A percentile compares a stretch with the other conserved stretches of the same genome.
These are phyloP conservation scores for Camelus dromedarius DNA, from an alignment of 2,113 vertebrate genomes.

Conservation along the genomic window DNA sequence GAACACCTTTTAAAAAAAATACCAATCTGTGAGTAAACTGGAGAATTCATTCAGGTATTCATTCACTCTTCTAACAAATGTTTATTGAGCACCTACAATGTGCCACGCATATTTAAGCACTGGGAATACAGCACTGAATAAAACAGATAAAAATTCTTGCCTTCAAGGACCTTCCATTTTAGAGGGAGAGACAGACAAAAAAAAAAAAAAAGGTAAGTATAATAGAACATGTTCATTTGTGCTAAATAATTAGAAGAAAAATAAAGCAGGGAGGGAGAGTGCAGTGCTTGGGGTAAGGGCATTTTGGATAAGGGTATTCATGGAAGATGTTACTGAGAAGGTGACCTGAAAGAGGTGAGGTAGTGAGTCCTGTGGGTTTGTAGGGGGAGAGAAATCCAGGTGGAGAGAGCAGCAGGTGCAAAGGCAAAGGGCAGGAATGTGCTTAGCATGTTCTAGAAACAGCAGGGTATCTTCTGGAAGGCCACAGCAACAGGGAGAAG, in stretches of 20 bases:
- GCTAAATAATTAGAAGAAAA: not conserved
- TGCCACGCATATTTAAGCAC: not conserved
- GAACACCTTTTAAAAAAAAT: not conserved
- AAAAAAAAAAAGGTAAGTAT: not conserved
- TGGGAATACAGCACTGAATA: not conserved
- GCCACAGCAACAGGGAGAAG: not conserved
- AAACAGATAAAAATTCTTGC: not conserved
- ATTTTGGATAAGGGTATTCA: not conserved
- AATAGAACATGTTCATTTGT: not conserved
- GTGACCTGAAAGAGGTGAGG: not conserved
- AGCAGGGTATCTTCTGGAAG: not conserved
- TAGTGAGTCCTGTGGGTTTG: not conserved
- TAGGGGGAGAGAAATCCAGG: not conserved
- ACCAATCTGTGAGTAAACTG: not conserved
- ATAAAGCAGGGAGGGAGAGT: not conserved
- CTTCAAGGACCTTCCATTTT: not conserved
- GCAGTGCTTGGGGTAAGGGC: not conserved
- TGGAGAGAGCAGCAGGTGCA: not conserved
- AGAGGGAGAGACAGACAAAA: not conserved
- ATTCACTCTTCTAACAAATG: not conserved
- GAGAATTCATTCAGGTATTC: not conserved
- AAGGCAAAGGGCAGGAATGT: not conserved
- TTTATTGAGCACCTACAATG: not conserved
- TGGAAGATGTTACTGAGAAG: not conserved
- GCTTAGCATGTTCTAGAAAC: not conserved